Percentiles rank a stretch among this genome's conserved stretches.
phyloP scores from a whole-genome alignment of 2,888 invertebrate species.

The Xiphydria camelus region DNA sequence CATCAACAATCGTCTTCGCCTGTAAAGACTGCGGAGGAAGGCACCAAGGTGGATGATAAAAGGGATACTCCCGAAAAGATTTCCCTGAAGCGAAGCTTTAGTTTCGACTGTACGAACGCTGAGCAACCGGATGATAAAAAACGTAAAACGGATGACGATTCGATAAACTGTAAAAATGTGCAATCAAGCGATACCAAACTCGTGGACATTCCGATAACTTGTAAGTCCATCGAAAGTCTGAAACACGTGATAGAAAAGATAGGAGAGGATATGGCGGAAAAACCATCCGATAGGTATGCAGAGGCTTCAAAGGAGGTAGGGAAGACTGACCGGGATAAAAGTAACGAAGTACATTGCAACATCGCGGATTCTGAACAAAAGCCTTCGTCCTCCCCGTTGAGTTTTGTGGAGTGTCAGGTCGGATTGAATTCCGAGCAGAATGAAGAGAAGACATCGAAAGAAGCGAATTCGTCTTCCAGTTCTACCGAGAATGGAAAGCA shows the following conservation, averaged over 20 bases:
- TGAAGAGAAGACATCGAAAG: background rate
- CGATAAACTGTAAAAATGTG: conserved; percentile 8
- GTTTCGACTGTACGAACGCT: too few species aligned
- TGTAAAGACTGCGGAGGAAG: conserved; percentile 14
- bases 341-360: background rate
- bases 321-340: conserved; percentile 3
- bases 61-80: background rate
- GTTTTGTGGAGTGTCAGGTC: too few species aligned
- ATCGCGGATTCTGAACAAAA: too few species aligned
- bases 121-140: conserved; percentile 31
- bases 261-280: conserved; percentile 27
- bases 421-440: background rate
- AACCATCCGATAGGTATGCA: background rate
- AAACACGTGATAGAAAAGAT: conserved; percentile 45
- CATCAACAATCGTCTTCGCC: background rate
- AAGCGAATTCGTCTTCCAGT: background rate
- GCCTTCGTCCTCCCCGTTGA: too few species aligned
- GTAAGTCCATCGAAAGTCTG: conserved; percentile 46
- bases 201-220: conserved; percentile 29
- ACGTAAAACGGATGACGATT: conserved; percentile 24
- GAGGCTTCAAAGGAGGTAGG: background rate
- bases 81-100: too few species aligned
- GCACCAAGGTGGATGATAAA: conserved; percentile 8
- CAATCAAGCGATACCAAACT: background rate
- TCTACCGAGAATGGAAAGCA: background rate